Conservation (phyloP, 2,113 vertebrate species). For the Tapirus terrestris region DNA sequence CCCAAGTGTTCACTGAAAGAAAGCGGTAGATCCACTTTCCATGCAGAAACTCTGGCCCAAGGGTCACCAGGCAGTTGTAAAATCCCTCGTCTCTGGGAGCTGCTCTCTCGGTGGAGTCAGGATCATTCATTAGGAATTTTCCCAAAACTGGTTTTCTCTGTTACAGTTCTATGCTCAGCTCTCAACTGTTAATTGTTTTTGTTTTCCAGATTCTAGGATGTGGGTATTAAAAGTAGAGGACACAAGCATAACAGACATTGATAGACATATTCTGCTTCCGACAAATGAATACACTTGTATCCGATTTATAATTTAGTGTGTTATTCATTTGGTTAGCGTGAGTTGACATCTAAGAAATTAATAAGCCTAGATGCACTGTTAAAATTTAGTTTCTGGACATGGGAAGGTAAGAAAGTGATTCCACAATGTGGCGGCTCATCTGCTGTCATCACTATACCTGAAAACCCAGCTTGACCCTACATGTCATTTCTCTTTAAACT, state of each 20-base stretch:
- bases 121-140: background rate
- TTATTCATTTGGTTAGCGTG: background rate
- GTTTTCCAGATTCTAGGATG: background rate
- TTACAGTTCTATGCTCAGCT: background rate
- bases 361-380: background rate
- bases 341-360: background rate
- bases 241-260: background rate
- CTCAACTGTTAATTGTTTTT: background rate
- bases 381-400: background rate
- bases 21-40: background rate
- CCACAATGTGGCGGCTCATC: background rate
- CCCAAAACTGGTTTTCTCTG: background rate
- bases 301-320: background rate
- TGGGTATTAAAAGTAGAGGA: background rate
- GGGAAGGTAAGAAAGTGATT: background rate
- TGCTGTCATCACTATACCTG: background rate
- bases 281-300: background rate
- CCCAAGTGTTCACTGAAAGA: background rate
- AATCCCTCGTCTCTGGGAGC: background rate
- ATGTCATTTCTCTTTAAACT: background rate
- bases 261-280: background rate
- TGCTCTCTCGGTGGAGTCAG: background rate
- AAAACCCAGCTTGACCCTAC: background rate
- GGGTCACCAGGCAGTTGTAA: background rate
- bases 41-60: background rate